phyloP scores from a whole-genome alignment of 2,113 vertebrate species.

The Tympanuchus pallidicinctus region DNA sequence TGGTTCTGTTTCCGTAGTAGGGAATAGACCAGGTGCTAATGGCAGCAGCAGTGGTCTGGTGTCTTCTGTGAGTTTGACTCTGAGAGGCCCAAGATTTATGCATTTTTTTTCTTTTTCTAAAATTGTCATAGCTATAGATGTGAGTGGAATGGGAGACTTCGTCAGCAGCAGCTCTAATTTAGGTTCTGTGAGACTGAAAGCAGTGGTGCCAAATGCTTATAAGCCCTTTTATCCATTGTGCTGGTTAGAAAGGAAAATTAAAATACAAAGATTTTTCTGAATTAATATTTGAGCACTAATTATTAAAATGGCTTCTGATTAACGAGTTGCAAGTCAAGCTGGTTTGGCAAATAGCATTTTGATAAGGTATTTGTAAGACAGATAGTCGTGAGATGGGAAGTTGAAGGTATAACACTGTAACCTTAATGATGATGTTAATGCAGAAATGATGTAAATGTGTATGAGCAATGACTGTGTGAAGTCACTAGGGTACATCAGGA shows the following conservation, averaged over 20 bases:
- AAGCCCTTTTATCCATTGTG: background rate
- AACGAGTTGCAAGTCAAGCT: slow-evolving; percentile 39
- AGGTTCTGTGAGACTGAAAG: background rate
- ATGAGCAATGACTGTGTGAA: slow-evolving; percentile 1
- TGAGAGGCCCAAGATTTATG: background rate
- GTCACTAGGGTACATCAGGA: background rate
- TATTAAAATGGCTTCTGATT: slow-evolving; percentile 59
- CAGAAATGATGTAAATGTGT: slow-evolving; percentile 24
- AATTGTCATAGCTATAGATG: background rate
- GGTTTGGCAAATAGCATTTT: slow-evolving; percentile 49
- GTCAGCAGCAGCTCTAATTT: background rate
- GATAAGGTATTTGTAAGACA: slow-evolving; percentile 62
- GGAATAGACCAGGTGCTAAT: background rate
- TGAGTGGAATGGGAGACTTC: background rate
- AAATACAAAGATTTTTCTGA: slow-evolving; percentile 4
- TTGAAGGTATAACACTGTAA: background rate
- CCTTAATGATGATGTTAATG: slow-evolving; percentile 38
- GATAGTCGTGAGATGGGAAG: background rate
- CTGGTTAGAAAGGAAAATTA: slow-evolving; percentile 5
- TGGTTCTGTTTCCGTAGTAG: background rate
- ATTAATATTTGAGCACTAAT: slow-evolving; percentile 41
- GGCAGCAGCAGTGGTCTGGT: background rate
- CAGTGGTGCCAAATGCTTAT: background rate
- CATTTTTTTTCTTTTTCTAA: background rate
- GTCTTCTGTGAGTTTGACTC: background rate